Evolutionary conservation across 2,113 vertebrate species (phyloP).

Genomic region (Zosterops borbonicus): DNA sequence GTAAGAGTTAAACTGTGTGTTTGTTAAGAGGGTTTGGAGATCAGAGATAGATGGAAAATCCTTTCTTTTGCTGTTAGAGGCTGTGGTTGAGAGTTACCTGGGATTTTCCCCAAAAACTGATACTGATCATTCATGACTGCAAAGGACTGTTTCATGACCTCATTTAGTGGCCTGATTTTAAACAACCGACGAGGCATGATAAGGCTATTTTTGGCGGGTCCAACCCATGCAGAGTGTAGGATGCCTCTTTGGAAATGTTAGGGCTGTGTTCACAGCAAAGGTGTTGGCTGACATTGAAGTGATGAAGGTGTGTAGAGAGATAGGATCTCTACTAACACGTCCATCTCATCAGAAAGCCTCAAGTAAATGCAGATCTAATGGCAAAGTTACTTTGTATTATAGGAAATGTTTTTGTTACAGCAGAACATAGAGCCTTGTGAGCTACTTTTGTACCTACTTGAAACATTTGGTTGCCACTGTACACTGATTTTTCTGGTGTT

Average conservation of each 20-base stretch:
- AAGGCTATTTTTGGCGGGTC: background rate
- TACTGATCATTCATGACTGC: background rate
- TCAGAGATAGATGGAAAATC: slow-evolving; percentile 21
- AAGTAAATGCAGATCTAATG: background rate
- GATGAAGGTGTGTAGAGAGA: background rate
- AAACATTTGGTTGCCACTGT: background rate
- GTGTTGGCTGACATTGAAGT: background rate
- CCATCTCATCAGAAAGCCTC: background rate
- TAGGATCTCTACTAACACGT: fast-evolving
- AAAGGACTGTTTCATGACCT: background rate
- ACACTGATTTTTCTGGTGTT: background rate
- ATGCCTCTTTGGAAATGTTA: background rate
- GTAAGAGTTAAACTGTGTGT: background rate
- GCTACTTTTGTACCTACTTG: background rate
- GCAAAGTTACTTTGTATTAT: background rate
- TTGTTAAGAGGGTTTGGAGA: background rate
- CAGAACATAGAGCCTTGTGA: background rate
- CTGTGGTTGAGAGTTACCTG: slow-evolving; percentile 8
- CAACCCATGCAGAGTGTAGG: background rate
- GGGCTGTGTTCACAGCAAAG: background rate
- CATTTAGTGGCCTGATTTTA: slow-evolving; percentile 25
- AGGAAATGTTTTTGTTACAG: background rate
- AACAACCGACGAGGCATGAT: background rate
- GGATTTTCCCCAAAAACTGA: slow-evolving; percentile 42
- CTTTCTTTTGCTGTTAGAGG: background rate